Evolutionary conservation across 2,888 invertebrate genomes (phyloP), one percentile per base, ranked within the genome.

Genomic region (Cerastis leucographa): DNA sequence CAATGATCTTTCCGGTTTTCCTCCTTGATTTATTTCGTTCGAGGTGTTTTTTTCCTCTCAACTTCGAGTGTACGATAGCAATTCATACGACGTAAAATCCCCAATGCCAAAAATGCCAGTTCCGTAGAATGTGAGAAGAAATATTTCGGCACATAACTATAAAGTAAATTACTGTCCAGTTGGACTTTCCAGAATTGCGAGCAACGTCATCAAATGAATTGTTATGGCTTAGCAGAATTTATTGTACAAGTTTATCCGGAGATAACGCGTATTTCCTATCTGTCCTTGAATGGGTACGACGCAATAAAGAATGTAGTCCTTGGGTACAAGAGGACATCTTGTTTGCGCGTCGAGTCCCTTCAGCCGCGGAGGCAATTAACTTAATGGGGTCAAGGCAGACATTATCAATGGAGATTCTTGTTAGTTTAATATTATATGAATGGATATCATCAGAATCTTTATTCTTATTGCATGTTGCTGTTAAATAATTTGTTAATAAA

Each of bases 281-380:
- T 73, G 61, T 68, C 85, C 83, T 78, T 85, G 76, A 46, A 67
- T 69, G 54, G n/a, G 17, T 59, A 67, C 76, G 44, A 80, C 80
- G 76, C 71, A 83, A 86, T 83, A 83, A 86, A 83, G 71, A 78
- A 80, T 54, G 62, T 71, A 76, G 84, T 82, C 91, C 91, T 91
- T 91, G 89, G 86, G 86, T 74, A 78, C 86, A 71, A 70, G 75
- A 85, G 76, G 82, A 81, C 76, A 81, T 87, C 84, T 89, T 89
- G 88, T 91, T 89, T 89, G 87, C 81, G 46, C 85, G 80, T 77
- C 86, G 85, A 81, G 83, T 86, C 83, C 87, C 83, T 89, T 82
- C 68, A 74, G 76, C 68, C 81, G 51, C 71, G 73, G 42, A 81
- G 86, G 87, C 86, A 86, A 87, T 84, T 74, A 78, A 77, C 80